These are phyloP conservation scores for Agrochola lychnidis DNA, from an alignment of 2,888 invertebrate species.

Conservation along the genomic window DNA sequence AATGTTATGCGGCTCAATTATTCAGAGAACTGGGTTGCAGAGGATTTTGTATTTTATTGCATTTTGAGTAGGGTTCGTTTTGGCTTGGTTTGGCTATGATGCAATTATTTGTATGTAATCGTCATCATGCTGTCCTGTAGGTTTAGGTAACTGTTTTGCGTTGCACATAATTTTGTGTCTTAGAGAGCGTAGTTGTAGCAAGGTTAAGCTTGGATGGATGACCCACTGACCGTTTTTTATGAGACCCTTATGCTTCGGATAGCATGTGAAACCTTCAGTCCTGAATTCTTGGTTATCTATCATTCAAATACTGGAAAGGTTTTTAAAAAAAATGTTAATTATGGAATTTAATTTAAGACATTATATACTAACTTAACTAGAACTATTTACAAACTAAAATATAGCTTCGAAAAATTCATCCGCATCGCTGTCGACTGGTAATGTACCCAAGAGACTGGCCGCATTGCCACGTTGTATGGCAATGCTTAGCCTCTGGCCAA, in stretches of 20 bases:
- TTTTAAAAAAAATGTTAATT: no score
- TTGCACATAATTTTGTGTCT: neutral
- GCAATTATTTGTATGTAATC: conserved; percentile 46
- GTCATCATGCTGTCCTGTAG: neutral
- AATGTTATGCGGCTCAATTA: conserved; percentile 48
- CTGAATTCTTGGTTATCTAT: neutral
- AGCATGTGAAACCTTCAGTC: neutral
- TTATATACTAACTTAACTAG: no score
- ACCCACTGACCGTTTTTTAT: neutral
- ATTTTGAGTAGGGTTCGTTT: neutral
- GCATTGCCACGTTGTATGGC: no score
- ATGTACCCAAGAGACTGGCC: no score
- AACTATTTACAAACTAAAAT: no score
- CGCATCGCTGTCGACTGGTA: no score
- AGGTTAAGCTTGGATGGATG: conserved; percentile 1
- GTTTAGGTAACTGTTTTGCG: neutral
- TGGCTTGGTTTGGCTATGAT: neutral
- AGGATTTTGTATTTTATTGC: conserved; percentile 16
- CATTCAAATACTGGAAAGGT: no score
- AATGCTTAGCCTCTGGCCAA: no score
- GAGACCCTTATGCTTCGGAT: neutral
- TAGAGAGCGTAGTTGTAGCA: neutral
- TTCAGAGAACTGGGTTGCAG: neutral
- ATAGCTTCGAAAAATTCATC: no score
- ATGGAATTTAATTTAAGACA: no score